Base-by-base conservation (phyloP, 2,888 invertebrate species). In the Pteria penguin region DNA sequence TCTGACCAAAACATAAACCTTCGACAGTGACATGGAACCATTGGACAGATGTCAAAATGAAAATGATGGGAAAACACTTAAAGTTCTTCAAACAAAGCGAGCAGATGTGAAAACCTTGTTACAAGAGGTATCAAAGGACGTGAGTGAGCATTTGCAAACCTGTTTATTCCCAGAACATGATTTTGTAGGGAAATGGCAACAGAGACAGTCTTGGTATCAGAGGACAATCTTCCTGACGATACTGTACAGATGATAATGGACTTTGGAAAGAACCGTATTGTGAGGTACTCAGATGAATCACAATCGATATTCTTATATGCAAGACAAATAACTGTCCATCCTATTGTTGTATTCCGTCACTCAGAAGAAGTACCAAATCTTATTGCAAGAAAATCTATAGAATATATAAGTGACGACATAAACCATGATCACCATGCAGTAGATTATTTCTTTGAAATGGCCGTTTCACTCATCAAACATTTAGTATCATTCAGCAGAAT, bases 121-220 rank as follows among this genome's bases (percentile, higher is more conserved):
- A 33, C 63, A 72, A 69, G 80, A 80, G 63, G 68, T 80, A 52
- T 8, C 61, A 18, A 52, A 57, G 57, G 80, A 80, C 62, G 69
- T 80, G 4, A 52, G 62, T 8, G 45, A 69, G 58, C 77, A 75
- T 24, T 74, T 77, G 24, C 80, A 75, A 29, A 65, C 67, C 29
- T 73, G 71, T 24, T 76, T 36, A 54, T 75, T 77, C 75, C 45
- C 55, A 33, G 72, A 80, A 63, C 80, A 80, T 57, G 57, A 74
- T 24, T 80, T 80, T 65, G 27, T 61, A 33, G 76, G 72, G 14
- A 66, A 80, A 67, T 80, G 80, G 77, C 80, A 80, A 45, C 80
- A 80, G 63, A 22, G 68, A 29, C 80, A 77, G 72, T 80, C 77
- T 72, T 26, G 32, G 75, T 75, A 72, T 22, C 74, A 67, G 70